These are phyloP conservation scores for Lampris megalopsis DNA, from an alignment of 2,113 vertebrate genomes.

Conservation along the genomic window DNA sequence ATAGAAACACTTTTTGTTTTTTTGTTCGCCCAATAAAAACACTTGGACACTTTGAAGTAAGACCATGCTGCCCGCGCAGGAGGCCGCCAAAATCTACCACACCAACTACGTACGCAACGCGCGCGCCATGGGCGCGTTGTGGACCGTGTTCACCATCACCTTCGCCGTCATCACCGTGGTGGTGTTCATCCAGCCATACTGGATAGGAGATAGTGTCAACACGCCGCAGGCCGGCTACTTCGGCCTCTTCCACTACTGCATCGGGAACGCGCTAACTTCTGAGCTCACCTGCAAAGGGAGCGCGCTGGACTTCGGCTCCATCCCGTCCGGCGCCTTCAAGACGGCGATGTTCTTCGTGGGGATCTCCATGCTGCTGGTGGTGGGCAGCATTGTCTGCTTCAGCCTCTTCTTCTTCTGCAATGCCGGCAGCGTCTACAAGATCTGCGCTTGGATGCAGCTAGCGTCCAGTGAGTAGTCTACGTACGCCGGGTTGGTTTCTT, in stretches of 20 bases:
- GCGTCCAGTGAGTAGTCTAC: slow-evolving; percentile 87
- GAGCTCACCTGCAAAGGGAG: slow-evolving; percentile 98
- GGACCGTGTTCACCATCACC: slow-evolving; percentile 96
- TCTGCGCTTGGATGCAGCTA: slow-evolving; percentile 98
- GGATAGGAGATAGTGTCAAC: slow-evolving; percentile 97
- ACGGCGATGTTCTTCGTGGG: slow-evolving; percentile 98
- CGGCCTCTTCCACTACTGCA: slow-evolving; percentile 96
- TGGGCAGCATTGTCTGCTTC: slow-evolving; percentile 94
- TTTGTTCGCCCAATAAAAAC: not conserved
- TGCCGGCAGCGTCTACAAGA: slow-evolving; percentile 95
- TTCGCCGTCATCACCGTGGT: slow-evolving; percentile 95
- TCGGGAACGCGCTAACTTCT: slow-evolving; percentile 94
- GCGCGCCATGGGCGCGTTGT: slow-evolving; percentile 93
- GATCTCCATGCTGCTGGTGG: slow-evolving; percentile 93
- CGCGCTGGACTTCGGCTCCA: slow-evolving; percentile 93
- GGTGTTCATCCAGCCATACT: slow-evolving; percentile 98
- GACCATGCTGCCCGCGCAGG: slow-evolving; percentile 90
- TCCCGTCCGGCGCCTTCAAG: slow-evolving; percentile 97
- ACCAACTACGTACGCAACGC: slow-evolving; percentile 97
- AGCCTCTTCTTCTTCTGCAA: slow-evolving; percentile 98
- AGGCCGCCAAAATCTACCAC: slow-evolving; percentile 95
- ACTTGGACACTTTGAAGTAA: not conserved
- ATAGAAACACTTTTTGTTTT: not conserved
- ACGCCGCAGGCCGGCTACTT: slow-evolving; percentile 98
- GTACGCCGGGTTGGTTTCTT: too few species aligned